phyloP scores from a whole-genome alignment of 2,888 invertebrate species.

The Peribatodes rhomboidaria region DNA sequence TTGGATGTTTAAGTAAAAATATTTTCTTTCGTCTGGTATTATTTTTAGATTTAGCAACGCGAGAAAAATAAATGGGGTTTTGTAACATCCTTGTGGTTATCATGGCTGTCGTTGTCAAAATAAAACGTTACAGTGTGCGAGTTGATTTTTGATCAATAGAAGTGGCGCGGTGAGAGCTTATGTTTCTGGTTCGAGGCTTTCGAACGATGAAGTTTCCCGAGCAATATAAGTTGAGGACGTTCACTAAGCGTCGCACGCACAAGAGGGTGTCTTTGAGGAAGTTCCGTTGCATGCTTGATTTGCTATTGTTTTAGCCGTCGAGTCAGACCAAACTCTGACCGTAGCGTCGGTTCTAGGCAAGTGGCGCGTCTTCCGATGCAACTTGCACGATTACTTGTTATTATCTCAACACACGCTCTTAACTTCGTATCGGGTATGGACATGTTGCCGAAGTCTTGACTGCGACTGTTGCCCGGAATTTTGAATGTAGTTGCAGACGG shows the following conservation, averaged over 20 bases:
- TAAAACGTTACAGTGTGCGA: neutral
- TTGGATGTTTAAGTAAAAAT: constrained; percentile 62
- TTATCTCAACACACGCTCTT: constrained; percentile 74
- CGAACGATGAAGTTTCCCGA: constrained; percentile 76
- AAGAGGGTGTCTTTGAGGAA: constrained; percentile 81
- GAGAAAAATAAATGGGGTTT: constrained; percentile 57
- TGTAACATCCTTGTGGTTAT: constrained; percentile 49
- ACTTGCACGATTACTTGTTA: constrained; percentile 77
- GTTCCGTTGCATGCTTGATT: constrained; percentile 85
- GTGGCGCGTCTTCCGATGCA: constrained; percentile 69
- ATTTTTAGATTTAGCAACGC: constrained; percentile 66
- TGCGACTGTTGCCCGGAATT: constrained; percentile 59
- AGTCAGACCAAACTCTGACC: constrained; percentile 77
- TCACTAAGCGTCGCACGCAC: constrained; percentile 82
- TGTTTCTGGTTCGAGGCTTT: constrained; percentile 60
- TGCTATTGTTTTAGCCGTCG: constrained; percentile 80
- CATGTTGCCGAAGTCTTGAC: constrained; percentile 62
- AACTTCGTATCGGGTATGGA: constrained; percentile 73
- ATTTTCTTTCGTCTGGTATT: constrained; percentile 59
- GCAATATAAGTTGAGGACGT: constrained; percentile 82
- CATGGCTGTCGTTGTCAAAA: constrained; percentile 25
- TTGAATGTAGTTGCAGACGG: constrained; percentile 57
- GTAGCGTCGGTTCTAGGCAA: constrained; percentile 66
- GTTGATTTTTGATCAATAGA: neutral
- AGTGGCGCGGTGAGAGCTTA: constrained; percentile 21